Conservation (phyloP, 2,113 vertebrate species). For the Zapus hudsonius region DNA sequence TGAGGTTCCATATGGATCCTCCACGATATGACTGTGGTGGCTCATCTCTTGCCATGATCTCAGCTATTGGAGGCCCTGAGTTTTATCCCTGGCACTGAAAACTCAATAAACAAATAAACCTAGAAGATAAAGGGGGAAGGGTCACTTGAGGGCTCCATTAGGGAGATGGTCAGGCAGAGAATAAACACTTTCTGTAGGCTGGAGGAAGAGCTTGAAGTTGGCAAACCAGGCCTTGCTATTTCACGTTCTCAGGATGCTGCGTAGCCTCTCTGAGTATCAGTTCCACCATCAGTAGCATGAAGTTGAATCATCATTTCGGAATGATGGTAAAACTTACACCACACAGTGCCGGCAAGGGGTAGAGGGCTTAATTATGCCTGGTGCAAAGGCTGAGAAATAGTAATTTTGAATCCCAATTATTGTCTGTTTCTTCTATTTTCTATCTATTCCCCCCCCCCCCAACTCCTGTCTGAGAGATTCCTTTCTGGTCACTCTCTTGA, state of each 20-base stretch:
- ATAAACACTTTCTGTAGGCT: not conserved
- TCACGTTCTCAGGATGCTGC: not conserved
- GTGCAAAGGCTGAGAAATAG: not conserved
- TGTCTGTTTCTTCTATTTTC: conserved; percentile 33
- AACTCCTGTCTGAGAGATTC: not conserved
- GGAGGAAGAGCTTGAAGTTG: conserved; percentile 8
- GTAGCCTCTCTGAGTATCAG: not conserved
- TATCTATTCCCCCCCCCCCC: not conserved
- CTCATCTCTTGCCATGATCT: too few relatives aligned
- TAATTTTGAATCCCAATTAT: not conserved
- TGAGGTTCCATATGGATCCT: too few relatives aligned
- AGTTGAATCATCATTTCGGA: not conserved
- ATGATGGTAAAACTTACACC: not conserved
- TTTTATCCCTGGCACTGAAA: not conserved
- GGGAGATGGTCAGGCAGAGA: not conserved
- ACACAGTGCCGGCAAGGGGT: not conserved
- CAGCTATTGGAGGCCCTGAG: too few relatives aligned
- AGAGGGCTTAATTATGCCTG: not conserved
- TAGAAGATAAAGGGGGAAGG: not conserved
- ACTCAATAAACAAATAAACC: not conserved
- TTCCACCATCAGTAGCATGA: not conserved
- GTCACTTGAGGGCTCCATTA: not conserved
- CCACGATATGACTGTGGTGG: too few relatives aligned
- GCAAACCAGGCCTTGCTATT: not conserved
- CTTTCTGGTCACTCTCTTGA: not conserved